Conservation (phyloP, 2,888 invertebrate genomes). For the Heliconius sara region DNA sequence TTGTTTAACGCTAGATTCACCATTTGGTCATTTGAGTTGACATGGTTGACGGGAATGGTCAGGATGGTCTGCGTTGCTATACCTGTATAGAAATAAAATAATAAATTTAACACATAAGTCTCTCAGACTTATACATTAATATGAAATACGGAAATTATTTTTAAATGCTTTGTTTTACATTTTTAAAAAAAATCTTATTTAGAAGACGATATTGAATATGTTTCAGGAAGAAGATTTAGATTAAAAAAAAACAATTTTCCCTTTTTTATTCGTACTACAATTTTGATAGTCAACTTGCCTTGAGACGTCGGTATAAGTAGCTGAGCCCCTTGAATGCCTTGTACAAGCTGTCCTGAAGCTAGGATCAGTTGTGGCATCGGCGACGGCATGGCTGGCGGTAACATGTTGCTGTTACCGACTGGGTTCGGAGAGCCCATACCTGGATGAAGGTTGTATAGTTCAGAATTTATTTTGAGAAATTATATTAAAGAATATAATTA, state of each 20-base stretch:
- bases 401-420: constrained; percentile 82
- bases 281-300: constrained; percentile 85
- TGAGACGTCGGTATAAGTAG: constrained; percentile 97
- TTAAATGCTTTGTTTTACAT: too few relatives aligned
- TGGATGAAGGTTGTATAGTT: constrained; percentile 49
- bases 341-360: constrained; percentile 95
- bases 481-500: too few relatives aligned
- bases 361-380: constrained; percentile 96
- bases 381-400: constrained; percentile 86
- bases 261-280: neutral
- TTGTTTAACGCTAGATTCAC: constrained; percentile 92
- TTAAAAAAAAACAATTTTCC: neutral
- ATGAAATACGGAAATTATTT: too few relatives aligned
- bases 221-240: too few relatives aligned
- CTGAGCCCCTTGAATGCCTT: constrained; percentile 96
- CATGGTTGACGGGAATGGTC: constrained; percentile 96
- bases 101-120: neutral
- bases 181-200: too few relatives aligned
- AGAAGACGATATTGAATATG: too few relatives aligned
- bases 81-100: constrained; percentile 81
- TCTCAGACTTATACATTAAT: too few relatives aligned
- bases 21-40: constrained; percentile 89
- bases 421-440: constrained; percentile 79
- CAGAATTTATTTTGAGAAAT: too few relatives aligned
- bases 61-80: constrained; percentile 97